Percentiles rank a stretch among this genome's conserved stretches.
These are phyloP conservation scores for Turritopsis rubra DNA, from an alignment of 30 jellyfish, hydroid and myxozoan genomes.

Conservation along the genomic window DNA sequence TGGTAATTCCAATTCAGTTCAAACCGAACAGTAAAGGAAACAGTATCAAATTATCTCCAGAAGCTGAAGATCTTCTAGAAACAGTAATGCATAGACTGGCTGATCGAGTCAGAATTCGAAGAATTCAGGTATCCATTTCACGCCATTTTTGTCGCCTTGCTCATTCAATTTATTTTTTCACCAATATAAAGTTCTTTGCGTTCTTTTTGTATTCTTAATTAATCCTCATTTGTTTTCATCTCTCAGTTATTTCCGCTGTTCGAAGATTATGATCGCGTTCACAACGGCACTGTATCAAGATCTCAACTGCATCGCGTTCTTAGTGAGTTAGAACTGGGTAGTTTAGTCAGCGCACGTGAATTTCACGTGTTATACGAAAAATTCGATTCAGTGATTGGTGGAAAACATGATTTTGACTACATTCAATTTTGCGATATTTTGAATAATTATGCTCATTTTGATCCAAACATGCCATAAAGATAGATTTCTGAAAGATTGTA, in stretches of 20 bases:
- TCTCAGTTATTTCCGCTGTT: constrained; percentile 77
- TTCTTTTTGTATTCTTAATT: background rate
- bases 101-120: constrained; percentile 70
- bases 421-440: constrained; percentile 71
- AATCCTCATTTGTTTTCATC: background rate
- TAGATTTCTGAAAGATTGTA: background rate
- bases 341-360: constrained; percentile 83
- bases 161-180: background rate
- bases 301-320: constrained; percentile 94
- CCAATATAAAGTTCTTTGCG: background rate
- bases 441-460: constrained; percentile 76
- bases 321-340: constrained; percentile 86
- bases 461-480: constrained; percentile 31
- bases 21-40: constrained; percentile 50
- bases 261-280: constrained; percentile 92
- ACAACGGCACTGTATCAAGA: constrained; percentile 91
- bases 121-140: constrained; percentile 66
- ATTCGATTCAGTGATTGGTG: constrained; percentile 76
- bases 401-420: constrained; percentile 85
- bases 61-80: constrained; percentile 63
- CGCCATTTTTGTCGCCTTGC: background rate
- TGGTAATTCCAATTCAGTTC: constrained; percentile 49
- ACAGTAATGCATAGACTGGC: constrained; percentile 78
- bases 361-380: constrained; percentile 77
- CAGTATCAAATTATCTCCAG: constrained; percentile 41